These are phyloP conservation scores for Agonopterix arenella DNA, from an alignment of 2,888 invertebrate genomes.

Conservation along the genomic window DNA sequence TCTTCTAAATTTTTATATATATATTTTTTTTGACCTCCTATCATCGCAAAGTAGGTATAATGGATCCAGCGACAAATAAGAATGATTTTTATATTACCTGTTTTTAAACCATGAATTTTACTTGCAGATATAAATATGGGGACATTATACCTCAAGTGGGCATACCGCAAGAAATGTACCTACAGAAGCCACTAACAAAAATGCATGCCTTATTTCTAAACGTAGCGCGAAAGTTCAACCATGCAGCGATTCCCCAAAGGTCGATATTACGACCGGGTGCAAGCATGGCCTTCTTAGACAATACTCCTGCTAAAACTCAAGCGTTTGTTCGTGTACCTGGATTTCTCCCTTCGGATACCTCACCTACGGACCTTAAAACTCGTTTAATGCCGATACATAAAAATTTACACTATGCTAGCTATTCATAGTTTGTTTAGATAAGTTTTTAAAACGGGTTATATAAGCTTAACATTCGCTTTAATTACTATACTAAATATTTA, in stretches of 20 bases:
- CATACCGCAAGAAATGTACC: background rate
- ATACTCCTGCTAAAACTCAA: background rate
- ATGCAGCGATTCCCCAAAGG: constrained; percentile 10
- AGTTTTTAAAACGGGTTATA: no score
- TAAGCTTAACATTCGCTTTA: no score
- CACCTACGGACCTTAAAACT: background rate
- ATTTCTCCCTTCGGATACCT: background rate
- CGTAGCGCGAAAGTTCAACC: constrained; percentile 22
- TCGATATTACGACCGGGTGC: constrained; percentile 3
- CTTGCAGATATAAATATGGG: background rate
- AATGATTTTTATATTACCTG: background rate
- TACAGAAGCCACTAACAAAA: constrained; percentile 8
- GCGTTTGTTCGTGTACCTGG: no score
- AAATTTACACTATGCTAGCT: constrained; percentile 1
- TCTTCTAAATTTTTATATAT: no score
- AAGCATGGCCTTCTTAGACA: background rate
- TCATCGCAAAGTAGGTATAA: no score
- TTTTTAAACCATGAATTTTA: background rate
- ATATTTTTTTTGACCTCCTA: no score
- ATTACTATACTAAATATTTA: no score
- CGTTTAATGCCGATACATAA: constrained; percentile 1
- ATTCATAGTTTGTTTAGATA: background rate
- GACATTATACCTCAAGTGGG: background rate
- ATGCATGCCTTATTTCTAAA: constrained; percentile 15
- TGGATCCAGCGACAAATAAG: no score